phyloP scores from a whole-genome alignment of 2,888 invertebrate genomes.

The Apeira syringaria region DNA sequence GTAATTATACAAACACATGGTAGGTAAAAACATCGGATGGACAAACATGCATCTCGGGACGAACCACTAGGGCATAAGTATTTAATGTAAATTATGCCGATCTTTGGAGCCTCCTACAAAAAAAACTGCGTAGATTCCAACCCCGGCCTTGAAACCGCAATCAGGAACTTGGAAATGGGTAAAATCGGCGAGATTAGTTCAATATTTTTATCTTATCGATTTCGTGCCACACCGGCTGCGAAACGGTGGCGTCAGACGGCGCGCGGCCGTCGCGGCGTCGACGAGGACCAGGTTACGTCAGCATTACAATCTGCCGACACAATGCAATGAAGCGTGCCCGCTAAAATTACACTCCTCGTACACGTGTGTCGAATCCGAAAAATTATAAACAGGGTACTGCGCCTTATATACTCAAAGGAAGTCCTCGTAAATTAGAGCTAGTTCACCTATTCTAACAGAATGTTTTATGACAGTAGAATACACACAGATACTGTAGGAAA shows the following conservation, averaged over 20 bases:
- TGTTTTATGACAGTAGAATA: not conserved
- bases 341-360: conserved; percentile 4
- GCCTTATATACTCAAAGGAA: not conserved
- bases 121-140: conserved; percentile 29
- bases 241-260: conserved; percentile 36
- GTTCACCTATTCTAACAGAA: too few species aligned
- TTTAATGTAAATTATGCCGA: not conserved
- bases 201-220: conserved; percentile 40
- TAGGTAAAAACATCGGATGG: too few species aligned
- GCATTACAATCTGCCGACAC: conserved; percentile 13
- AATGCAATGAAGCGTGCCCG: not conserved
- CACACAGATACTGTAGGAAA: conserved; percentile 6
- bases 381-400: not conserved
- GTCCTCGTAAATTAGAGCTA: too few species aligned
- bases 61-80: too few species aligned
- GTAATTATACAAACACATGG: too few species aligned
- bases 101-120: conserved; percentile 33
- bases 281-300: conserved; percentile 56
- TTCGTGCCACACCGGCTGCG: conserved; percentile 30
- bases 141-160: conserved; percentile 16
- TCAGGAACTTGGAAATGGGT: conserved; percentile 32
- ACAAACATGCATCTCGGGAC: too few species aligned
- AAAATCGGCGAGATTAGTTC: conserved; percentile 33
- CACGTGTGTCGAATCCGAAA: not conserved
- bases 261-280: conserved; percentile 41